Evolutionary conservation across 2,113 vertebrate genomes (phyloP).

Genomic region (Actinemys pallida): DNA sequence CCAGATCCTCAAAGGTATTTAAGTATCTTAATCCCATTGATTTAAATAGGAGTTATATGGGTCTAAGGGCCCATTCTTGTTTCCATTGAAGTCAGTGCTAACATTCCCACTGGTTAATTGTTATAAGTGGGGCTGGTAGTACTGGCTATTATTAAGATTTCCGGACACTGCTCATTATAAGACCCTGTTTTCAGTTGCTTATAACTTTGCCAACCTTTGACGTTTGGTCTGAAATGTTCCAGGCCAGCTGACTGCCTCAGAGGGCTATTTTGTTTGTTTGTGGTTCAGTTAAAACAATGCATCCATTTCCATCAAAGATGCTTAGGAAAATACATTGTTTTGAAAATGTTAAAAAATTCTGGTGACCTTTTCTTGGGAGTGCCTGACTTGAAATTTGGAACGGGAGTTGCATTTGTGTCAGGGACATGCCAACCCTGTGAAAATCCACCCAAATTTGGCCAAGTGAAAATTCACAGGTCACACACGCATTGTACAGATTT

Average conservation of each 20-base stretch:
- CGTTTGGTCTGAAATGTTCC: background rate
- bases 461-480: background rate
- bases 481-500: background rate
- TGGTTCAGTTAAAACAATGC: background rate
- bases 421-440: background rate
- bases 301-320: background rate
- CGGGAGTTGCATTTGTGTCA: background rate
- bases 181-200: background rate
- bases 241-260: background rate
- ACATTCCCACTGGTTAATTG: background rate
- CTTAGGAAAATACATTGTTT: background rate
- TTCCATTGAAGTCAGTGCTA: background rate
- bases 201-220: background rate
- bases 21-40: background rate
- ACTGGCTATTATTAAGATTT: background rate
- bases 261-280: background rate
- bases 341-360: background rate
- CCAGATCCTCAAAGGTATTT: background rate
- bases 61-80: background rate
- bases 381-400: background rate
- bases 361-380: background rate
- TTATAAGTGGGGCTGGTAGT: background rate
- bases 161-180: background rate
- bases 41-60: background rate
- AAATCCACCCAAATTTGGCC: background rate